Base-by-base conservation (phyloP, 1,140 invertebrate species). In the Musca vetustissima region DNA sequence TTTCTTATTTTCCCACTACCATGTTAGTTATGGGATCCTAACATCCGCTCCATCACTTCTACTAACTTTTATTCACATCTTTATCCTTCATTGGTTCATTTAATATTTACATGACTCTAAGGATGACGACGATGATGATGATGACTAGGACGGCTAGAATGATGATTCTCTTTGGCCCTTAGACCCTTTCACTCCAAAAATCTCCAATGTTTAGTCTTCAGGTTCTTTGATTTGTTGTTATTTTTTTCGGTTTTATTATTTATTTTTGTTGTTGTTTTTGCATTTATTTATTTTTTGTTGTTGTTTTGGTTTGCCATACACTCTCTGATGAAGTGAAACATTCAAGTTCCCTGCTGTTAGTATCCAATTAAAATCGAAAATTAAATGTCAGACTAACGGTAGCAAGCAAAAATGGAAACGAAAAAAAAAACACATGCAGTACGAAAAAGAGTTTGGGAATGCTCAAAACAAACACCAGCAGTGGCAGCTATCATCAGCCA, bases 271-370 rank as follows among this genome's bases (percentile, higher is more conserved):
- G 28, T 59, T 43, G 28, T 55, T 47, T 32, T 57, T 68, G 21
- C 17, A 32, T 47, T 59, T 49, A 68, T 68, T 68, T 69, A 36
- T 69, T 64, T 64, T 36, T 19, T n/a, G n/a, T n/a, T n/a, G n/a
- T n/a, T n/a, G n/a, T n/a, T 32, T 52, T 61, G 32, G 57, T 61
- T 61, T 61, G 17, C 19, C 4, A 4, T 52, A 9, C 14, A 21
- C 49, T 21, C 24, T 24, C 25, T 32, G 64, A 49, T 69, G 59
- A 53, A 64, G 57, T 69, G 48, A 69, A 50, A 50, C 57, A 61
- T 61, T 65, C 59, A 69, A 70, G 78, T 75, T 73, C 77, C 78
- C 78, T 79, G 78, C 78, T 79, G 78, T 79, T 79, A 77, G 75
- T 78, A 79, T 79, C 78, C 78, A 79, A 79, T 79, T 79, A 69